Conservation (phyloP, 2,113 vertebrate species). For the Connochaetes taurinus region DNA sequence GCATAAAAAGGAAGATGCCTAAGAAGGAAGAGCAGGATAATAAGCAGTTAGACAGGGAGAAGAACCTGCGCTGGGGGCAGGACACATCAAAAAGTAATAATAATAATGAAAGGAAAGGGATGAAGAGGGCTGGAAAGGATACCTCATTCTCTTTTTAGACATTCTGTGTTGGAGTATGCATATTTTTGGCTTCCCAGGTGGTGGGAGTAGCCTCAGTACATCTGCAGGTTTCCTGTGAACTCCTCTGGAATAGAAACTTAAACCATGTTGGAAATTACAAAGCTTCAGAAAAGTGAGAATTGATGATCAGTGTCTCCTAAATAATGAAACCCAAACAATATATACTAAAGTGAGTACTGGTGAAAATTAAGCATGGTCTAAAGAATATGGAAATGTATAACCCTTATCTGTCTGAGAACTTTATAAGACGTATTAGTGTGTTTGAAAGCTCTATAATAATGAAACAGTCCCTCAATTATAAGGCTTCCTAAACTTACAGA, state of each 20-base stretch:
- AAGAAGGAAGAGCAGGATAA: background rate
- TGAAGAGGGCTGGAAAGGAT: background rate
- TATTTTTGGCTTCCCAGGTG: background rate
- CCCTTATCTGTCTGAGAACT: background rate
- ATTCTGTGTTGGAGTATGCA: background rate
- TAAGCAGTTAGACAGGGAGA: background rate
- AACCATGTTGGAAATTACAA: background rate
- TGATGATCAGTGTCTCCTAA: background rate
- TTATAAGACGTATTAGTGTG: background rate
- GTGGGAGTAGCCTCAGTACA: background rate
- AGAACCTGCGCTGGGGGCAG: accelerated
- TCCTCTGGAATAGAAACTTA: background rate
- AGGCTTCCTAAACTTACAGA: background rate
- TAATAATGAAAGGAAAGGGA: too few relatives aligned
- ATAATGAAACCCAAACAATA: background rate
- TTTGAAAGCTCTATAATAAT: background rate
- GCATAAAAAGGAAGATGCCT: background rate
- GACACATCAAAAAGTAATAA: background rate
- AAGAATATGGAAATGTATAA: background rate
- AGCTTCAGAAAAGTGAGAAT: background rate
- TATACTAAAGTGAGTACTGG: background rate
- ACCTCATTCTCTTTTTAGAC: background rate
- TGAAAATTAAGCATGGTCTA: background rate
- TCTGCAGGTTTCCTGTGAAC: background rate
- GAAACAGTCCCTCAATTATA: background rate